Percentiles rank a stretch among this genome's conserved stretches.
These are phyloP conservation scores for Aleiodes alternator DNA, from an alignment of 2,888 invertebrate genomes.

Conservation along the genomic window DNA sequence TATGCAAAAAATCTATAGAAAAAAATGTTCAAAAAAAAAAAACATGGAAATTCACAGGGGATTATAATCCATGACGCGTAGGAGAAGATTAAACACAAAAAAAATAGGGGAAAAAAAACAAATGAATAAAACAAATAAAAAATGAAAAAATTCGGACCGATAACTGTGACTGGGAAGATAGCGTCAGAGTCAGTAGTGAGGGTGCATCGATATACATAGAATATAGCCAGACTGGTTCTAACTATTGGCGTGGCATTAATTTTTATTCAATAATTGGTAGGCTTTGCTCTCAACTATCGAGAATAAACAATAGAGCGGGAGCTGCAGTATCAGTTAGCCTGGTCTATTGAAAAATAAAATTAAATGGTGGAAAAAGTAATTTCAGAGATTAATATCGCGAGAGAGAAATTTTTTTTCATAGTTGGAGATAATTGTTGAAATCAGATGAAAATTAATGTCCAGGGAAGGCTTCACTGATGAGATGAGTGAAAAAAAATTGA, in stretches of 20 bases:
- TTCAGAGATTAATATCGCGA: neutral
- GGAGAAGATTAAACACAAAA: neutral
- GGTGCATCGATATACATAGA: neutral
- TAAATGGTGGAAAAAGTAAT: neutral
- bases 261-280: slow-evolving; percentile 38
- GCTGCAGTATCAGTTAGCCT: neutral
- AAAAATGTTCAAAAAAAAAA: neutral
- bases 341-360: neutral
- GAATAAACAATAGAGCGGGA: slow-evolving; percentile 30
- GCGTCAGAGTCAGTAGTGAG: slow-evolving; percentile 26
- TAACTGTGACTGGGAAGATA: slow-evolving; percentile 25
- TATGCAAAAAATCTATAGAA: slow-evolving; percentile 9
- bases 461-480: neutral
- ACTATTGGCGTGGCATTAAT: slow-evolving; percentile 39
- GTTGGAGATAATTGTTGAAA: no score
- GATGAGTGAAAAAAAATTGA: neutral
- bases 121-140: neutral
- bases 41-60: neutral
- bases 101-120: neutral
- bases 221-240: slow-evolving; percentile 2
- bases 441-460: neutral
- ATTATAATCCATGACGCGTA: slow-evolving; percentile 14
- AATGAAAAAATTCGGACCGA: slow-evolving; percentile 13
- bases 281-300: slow-evolving; percentile 1
- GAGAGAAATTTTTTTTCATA: neutral